Percentiles rank a stretch among this genome's conserved stretches.
These are phyloP conservation scores for Romanogobio albipinnatus DNA, from an alignment of 2,113 vertebrate genomes.

Conservation along the genomic window DNA sequence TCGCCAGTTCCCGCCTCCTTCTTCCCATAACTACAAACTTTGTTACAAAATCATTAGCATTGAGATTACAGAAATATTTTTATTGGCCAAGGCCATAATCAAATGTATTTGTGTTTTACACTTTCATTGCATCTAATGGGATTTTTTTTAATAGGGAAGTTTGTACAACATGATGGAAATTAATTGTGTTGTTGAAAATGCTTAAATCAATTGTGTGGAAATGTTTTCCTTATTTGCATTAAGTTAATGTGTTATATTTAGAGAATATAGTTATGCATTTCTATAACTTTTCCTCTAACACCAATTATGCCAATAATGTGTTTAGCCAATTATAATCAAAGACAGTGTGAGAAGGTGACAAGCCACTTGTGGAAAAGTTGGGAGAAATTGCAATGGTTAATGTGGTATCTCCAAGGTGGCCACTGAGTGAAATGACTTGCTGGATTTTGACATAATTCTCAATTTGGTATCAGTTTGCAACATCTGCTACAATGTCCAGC, in stretches of 20 bases:
- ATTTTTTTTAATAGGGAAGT: background rate
- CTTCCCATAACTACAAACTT: no score
- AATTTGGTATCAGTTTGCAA: background rate
- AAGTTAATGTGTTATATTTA: background rate
- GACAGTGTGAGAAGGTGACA: background rate
- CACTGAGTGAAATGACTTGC: background rate
- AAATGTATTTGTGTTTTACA: background rate
- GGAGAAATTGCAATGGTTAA: background rate
- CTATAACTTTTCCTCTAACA: background rate
- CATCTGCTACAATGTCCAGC: background rate
- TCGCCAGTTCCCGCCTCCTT: no score
- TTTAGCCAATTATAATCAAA: background rate
- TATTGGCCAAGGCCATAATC: no score
- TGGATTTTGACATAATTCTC: background rate
- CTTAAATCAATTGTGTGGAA: background rate
- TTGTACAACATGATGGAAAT: background rate
- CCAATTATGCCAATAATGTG: background rate
- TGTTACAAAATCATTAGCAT: no score
- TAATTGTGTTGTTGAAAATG: background rate
- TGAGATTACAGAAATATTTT: no score
- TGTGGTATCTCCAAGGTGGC: background rate
- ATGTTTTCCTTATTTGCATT: background rate
- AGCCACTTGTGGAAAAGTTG: background rate
- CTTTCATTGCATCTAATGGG: background rate
- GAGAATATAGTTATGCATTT: background rate